Percentiles rank a stretch among this genome's conserved stretches.
These are phyloP conservation scores for Catostylus mosaicus DNA, from an alignment of 30 jellyfish, hydroid and myxozoan species.

Conservation along the genomic window DNA sequence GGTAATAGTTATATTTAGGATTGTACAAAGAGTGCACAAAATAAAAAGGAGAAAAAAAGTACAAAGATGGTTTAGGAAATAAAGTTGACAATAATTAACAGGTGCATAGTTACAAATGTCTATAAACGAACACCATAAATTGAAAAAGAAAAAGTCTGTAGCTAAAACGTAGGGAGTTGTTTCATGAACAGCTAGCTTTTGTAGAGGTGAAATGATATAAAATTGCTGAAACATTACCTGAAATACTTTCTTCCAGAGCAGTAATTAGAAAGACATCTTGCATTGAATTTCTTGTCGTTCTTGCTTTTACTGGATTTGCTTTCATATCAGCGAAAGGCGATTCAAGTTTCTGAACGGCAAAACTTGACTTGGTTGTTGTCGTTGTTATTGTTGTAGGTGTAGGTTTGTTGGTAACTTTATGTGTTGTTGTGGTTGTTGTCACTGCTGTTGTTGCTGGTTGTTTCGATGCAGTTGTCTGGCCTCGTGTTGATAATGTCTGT, in stretches of 20 bases:
- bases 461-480: slow-evolving; percentile 12
- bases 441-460: slow-evolving; percentile 4
- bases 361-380: slow-evolving; percentile 35
- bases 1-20: no score
- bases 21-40: no score
- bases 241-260: slow-evolving; percentile 97
- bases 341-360: slow-evolving; percentile 50
- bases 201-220: no score
- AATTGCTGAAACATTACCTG: no score
- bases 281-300: slow-evolving; percentile 98
- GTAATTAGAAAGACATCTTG: slow-evolving; percentile 93
- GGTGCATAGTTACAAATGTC: no score
- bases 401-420: slow-evolving; percentile 3
- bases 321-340: slow-evolving; percentile 73
- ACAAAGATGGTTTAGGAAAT: no score
- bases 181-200: no score
- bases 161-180: no score
- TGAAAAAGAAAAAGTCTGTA: no score
- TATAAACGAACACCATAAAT: no score
- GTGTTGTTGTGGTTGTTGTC: slow-evolving; percentile 4
- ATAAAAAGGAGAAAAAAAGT: no score
- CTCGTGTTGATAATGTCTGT: slow-evolving; percentile 9
- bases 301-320: slow-evolving; percentile 94
- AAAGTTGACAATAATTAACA: no score
- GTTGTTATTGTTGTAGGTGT: slow-evolving; percentile 8